Evolutionary conservation across 1,140 invertebrate species (phyloP).

Genomic region (Nebria ingens): DNA sequence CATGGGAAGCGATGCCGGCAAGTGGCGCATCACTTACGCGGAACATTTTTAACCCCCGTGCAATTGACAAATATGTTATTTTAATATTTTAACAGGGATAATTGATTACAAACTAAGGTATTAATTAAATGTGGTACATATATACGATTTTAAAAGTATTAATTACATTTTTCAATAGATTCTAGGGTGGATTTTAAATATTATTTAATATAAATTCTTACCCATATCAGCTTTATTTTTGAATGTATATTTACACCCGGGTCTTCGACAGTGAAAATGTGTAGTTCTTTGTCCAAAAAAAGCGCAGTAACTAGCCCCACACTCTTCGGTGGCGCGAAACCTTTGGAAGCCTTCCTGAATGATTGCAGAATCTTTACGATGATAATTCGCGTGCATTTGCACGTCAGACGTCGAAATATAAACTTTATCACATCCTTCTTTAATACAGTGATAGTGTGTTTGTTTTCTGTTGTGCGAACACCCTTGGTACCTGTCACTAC

Average conservation of each 20-base stretch:
- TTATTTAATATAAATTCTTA: constrained; percentile 43
- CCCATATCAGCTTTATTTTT: constrained; percentile 99
- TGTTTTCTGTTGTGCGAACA: constrained; percentile 95
- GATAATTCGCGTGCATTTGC: constrained; percentile 99
- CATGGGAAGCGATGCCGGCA: no score
- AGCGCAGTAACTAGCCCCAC: constrained; percentile 72
- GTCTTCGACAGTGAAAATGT: constrained; percentile 90
- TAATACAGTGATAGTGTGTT: constrained; percentile 97
- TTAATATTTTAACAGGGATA: no score
- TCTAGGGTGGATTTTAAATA: constrained; percentile 4
- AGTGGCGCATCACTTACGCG: no score
- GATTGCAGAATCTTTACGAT: constrained; percentile 94
- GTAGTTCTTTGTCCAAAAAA: constrained; percentile 94
- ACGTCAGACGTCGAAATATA: constrained; percentile 98
- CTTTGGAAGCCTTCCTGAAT: constrained; percentile 79
- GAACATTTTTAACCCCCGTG: no score
- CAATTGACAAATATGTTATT: no score
- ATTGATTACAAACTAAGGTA: no score
- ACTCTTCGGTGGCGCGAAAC: constrained; percentile 85
- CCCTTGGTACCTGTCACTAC: constrained; percentile 46
- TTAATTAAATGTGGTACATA: background rate
- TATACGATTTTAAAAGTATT: background rate
- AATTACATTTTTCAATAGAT: background rate
- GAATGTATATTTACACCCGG: constrained; percentile 88
- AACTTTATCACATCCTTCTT: constrained; percentile 90